These are phyloP conservation scores for Pogonophryne albipinna DNA, from an alignment of 2,797 vertebrate species.

Conservation along the genomic window DNA sequence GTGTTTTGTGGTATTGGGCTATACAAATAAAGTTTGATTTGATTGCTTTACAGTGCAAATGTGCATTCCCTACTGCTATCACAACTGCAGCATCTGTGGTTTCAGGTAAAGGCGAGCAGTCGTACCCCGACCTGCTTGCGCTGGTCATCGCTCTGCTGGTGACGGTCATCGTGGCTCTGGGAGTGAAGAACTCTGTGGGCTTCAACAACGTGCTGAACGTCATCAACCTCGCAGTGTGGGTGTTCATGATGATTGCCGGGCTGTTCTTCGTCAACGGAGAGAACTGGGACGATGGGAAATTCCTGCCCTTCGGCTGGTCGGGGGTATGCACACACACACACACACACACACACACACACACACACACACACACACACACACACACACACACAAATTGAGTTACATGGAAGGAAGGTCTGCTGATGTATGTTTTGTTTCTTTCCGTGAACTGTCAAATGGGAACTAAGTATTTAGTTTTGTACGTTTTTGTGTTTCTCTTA, in stretches of 20 bases:
- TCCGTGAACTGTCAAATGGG: background rate
- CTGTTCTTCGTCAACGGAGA: slow-evolving; percentile 93
- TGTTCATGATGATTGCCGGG: slow-evolving; percentile 98
- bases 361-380: too few species aligned
- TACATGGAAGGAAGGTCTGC: background rate
- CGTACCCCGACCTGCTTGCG: slow-evolving; percentile 95
- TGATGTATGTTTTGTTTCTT: background rate
- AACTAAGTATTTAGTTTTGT: too few species aligned
- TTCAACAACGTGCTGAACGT: slow-evolving; percentile 97
- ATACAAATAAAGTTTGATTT: too few species aligned
- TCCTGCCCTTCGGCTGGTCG: slow-evolving; percentile 96
- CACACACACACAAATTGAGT: too few species aligned
- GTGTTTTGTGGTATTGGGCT: too few species aligned
- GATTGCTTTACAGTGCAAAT: too few species aligned
- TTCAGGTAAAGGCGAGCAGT: slow-evolving; percentile 95
- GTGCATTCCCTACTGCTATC: background rate
- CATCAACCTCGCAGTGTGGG: slow-evolving; percentile 95
- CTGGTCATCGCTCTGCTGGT: slow-evolving; percentile 94
- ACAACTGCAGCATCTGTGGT: background rate
- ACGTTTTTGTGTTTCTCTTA: too few species aligned
- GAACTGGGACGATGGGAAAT: slow-evolving; percentile 94
- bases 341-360: background rate
- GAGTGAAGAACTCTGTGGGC: slow-evolving; percentile 97
- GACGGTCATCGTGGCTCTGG: slow-evolving; percentile 93
- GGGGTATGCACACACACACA: slow-evolving; percentile 84